Evolutionary conservation across 2,113 vertebrate genomes (phyloP).

Genomic region (Bagarius yarrelli): DNA sequence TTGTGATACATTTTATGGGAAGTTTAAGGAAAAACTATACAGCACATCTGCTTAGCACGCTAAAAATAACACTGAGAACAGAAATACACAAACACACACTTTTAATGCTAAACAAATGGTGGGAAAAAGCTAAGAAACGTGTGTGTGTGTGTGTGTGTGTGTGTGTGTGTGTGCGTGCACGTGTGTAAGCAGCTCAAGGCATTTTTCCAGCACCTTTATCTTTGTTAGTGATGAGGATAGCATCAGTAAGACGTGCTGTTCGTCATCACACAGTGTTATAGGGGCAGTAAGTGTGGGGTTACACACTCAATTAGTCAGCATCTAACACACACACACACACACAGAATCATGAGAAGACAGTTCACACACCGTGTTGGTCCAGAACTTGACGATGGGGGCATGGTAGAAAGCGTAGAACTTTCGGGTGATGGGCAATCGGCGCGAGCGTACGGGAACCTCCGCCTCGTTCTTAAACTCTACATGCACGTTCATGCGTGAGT

Average conservation of each 20-base stretch:
- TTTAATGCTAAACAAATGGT: slow-evolving; percentile 16
- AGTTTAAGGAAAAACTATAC: background rate
- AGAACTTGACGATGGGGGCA: slow-evolving; percentile 98
- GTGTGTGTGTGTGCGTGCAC: background rate
- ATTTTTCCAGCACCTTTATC: slow-evolving; percentile 11
- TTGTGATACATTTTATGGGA: background rate
- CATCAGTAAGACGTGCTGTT: slow-evolving; percentile 20
- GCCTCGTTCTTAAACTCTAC: slow-evolving; percentile 81
- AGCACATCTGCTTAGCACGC: background rate
- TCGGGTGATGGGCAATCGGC: slow-evolving; percentile 89
- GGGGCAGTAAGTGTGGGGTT: background rate
- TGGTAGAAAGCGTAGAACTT: slow-evolving; percentile 98
- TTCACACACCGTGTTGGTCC: slow-evolving; percentile 89
- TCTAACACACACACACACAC: slow-evolving; percentile 14
- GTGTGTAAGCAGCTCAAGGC: background rate
- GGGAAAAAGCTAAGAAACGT: background rate
- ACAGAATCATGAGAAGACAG: slow-evolving; percentile 3
- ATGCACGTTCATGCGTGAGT: slow-evolving; percentile 79
- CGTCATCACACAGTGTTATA: background rate
- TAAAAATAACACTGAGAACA: slow-evolving; percentile 9
- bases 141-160: background rate
- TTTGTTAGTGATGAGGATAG: background rate
- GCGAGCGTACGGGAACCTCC: slow-evolving; percentile 83
- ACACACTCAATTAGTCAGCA: slow-evolving; percentile 8
- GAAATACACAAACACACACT: background rate